Conservation (phyloP, 2,113 vertebrate genomes). For the Meles meles region DNA sequence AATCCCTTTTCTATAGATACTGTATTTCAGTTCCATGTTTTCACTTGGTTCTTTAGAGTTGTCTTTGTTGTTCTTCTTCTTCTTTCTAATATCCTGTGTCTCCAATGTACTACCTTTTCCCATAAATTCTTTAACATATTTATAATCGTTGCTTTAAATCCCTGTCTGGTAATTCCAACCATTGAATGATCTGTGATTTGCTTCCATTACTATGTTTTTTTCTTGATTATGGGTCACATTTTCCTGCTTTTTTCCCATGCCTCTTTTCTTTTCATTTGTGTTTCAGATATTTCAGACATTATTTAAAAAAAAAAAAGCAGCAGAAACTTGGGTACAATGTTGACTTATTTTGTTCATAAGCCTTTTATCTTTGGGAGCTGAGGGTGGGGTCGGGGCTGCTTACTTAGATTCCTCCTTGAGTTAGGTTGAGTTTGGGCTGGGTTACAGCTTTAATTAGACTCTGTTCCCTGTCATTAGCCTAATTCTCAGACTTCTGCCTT, state of each 20-base stretch:
- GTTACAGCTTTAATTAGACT: neutral
- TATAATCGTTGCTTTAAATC: neutral
- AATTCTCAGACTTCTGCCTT: neutral
- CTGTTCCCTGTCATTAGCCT: conserved; percentile 18
- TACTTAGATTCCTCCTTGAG: neutral
- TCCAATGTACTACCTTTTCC: neutral
- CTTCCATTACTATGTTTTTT: neutral
- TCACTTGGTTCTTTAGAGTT: neutral
- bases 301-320: neutral
- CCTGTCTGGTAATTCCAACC: neutral
- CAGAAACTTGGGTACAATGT: neutral
- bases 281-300: neutral
- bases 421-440: neutral
- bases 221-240: neutral
- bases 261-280: conserved; percentile 7
- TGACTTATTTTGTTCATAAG: neutral
- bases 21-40: neutral
- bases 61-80: neutral
- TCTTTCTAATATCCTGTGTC: neutral
- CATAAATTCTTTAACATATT: conserved; percentile 8
- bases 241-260: neutral
- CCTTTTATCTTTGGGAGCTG: neutral
- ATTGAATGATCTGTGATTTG: neutral
- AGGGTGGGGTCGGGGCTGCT: neutral
- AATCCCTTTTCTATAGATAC: neutral